Base-by-base conservation (phyloP, 2,888 invertebrate genomes). In the Lasioglossum vierecki region DNA sequence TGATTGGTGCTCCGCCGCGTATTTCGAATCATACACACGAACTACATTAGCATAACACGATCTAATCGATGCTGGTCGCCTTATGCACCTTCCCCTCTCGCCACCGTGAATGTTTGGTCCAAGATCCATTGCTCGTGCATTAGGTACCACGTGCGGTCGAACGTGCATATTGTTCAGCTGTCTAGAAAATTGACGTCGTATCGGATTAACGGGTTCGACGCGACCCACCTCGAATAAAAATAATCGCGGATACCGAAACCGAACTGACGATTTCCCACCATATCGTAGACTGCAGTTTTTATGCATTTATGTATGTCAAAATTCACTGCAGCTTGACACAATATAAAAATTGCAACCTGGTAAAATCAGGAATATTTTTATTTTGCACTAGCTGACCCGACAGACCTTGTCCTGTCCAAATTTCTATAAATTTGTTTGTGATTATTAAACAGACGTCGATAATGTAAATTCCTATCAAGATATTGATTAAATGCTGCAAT, bases 31-130 rank as follows among this genome's bases (percentile, higher is more conserved):
- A 60, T 84, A 89, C 80, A 83, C 83, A 68, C 74, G 74, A 57
- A 26, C 76, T 66, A 75, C 87, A 92, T 93, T 93, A 92, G 88
- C 92, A 92, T 93, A 92, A 93, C 92, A 91, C 90, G 92, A 90
- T 91, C 91, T 93, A 92, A 92, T 93, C 91, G 92, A 92, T 88
- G 85, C 86, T 26, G 84, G 79, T 83, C 73, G 84, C 74, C 80
- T 84, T 84, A 83, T 81, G 75, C 80, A 79, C 81, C 79, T 82
- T 82, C 66, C 70, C 79, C 82, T 76, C 79, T 80, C 73, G 82
- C 49, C 70, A 22, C 73, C 39, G 39, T n/a, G 41, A n/a, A 68
- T 68, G 68, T 71, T 44, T 49, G 46, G 22, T 30, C 49, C 49
- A 57, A 53, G 63, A 79, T 70, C 35, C 66, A 15, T n/a, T 46